These are phyloP conservation scores for Asteroscopus sphinx DNA, from an alignment of 2,888 invertebrate species.

Conservation along the genomic window DNA sequence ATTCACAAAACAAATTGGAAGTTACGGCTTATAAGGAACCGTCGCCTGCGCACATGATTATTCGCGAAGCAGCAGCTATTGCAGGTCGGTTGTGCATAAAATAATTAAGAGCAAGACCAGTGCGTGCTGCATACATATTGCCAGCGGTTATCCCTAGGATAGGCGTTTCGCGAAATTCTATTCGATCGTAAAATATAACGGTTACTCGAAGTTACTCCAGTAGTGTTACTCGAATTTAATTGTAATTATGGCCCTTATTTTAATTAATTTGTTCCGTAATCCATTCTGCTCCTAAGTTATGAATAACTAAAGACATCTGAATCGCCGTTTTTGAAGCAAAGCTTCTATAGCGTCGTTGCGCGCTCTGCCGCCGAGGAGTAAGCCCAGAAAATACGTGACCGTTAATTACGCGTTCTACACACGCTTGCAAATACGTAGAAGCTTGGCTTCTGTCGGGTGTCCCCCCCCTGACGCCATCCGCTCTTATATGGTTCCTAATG, in stretches of 20 bases:
- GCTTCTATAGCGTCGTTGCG: too few species aligned
- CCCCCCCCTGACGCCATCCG: too few species aligned
- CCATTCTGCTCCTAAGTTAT: neutral
- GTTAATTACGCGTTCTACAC: too few species aligned
- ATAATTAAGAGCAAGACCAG: conserved; percentile 2
- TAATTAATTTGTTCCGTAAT: neutral
- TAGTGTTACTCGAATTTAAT: neutral
- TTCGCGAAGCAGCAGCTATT: conserved; percentile 12
- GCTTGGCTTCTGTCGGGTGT: too few species aligned
- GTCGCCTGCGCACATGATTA: conserved; percentile 19
- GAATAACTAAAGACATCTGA: too few species aligned
- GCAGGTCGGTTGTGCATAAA: conserved; percentile 22
- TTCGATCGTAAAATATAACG: neutral
- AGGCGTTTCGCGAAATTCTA: conserved; percentile 2
- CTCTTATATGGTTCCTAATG: too few species aligned
- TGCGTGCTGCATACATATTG: neutral
- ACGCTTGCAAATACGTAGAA: too few species aligned
- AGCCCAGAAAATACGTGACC: too few species aligned
- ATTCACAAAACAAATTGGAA: conserved; percentile 29
- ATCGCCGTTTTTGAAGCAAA: too few species aligned
- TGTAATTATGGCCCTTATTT: neutral
- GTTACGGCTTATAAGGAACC: conserved; percentile 19
- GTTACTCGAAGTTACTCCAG: neutral
- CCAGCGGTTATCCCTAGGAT: neutral
- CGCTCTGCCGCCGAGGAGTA: too few species aligned